Percentiles rank a stretch among this genome's conserved stretches.
These are phyloP conservation scores for Stramonita haemastoma DNA, from an alignment of 2,888 invertebrate genomes.

Conservation along the genomic window DNA sequence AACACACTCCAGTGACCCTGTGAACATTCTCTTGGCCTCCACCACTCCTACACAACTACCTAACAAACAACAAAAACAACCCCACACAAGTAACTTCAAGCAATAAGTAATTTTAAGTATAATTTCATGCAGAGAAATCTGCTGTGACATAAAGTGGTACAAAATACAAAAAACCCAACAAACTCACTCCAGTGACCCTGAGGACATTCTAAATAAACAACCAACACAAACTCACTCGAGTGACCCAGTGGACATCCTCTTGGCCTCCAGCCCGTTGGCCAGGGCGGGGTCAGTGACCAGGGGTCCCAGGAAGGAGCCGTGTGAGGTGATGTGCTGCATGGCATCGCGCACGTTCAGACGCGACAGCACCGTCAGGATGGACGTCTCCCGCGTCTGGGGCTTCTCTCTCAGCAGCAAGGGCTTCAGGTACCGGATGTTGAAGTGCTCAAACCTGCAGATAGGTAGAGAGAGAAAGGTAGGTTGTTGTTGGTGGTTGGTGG, in stretches of 20 bases:
- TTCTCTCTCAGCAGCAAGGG: slow-evolving; percentile 89
- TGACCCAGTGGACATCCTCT: slow-evolving; percentile 37
- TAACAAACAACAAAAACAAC: too few relatives aligned
- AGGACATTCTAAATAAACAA: neutral
- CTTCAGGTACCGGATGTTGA: slow-evolving; percentile 94
- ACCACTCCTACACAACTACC: too few relatives aligned
- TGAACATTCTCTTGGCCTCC: too few relatives aligned
- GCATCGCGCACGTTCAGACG: slow-evolving; percentile 96
- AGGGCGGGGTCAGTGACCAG: slow-evolving; percentile 36
- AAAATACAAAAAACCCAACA: too few relatives aligned
- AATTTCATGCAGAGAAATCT: too few relatives aligned
- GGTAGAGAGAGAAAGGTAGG: neutral
- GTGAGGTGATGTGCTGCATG: slow-evolving; percentile 83
- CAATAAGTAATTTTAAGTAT: neutral
- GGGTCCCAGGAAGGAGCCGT: slow-evolving; percentile 48
- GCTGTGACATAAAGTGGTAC: too few relatives aligned
- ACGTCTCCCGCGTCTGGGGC: slow-evolving; percentile 93
- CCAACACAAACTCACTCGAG: slow-evolving; percentile 51
- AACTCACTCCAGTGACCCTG: too few relatives aligned
- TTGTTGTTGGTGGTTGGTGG: too few relatives aligned
- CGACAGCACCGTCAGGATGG: slow-evolving; percentile 82
- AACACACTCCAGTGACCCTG: too few relatives aligned
- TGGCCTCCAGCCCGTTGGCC: slow-evolving; percentile 37
- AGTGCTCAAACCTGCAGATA: slow-evolving; percentile 87
- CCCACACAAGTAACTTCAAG: neutral